phyloP scores from a whole-genome alignment of 2,888 invertebrate species.

The Standfussiana lucernea region DNA sequence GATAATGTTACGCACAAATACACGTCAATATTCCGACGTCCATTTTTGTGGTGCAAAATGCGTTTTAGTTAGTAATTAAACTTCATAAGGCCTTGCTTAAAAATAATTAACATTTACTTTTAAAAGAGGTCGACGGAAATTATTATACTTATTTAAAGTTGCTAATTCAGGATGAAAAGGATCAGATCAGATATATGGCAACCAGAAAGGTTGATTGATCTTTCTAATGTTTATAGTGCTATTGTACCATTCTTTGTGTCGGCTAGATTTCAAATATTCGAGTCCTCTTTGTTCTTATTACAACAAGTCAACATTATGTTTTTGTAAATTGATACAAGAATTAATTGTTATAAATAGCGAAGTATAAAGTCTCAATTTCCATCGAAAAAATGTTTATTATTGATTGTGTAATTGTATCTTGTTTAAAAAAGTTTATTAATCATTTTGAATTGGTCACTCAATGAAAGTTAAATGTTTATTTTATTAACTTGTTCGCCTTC shows the following conservation, averaged over 20 bases:
- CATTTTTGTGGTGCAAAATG: not conserved
- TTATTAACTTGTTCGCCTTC: conserved; percentile 20
- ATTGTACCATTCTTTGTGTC: conserved; percentile 7
- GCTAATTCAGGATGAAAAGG: not conserved
- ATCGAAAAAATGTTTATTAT: conserved; percentile 67
- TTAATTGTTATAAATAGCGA: conserved; percentile 60
- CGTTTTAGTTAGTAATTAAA: not conserved
- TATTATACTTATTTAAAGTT: not conserved
- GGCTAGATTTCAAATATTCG: not conserved
- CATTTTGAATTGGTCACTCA: conserved; percentile 22
- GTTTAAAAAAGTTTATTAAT: conserved; percentile 56
- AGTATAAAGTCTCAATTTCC: conserved; percentile 58
- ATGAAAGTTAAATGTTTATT: conserved; percentile 32
- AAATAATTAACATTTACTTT: not conserved
- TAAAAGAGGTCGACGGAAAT: not conserved
- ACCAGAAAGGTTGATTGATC: not conserved
- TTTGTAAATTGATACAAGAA: conserved; percentile 60
- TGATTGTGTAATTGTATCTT: conserved; percentile 67
- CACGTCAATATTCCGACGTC: not conserved
- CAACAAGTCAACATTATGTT: conserved; percentile 29
- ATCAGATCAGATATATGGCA: not conserved
- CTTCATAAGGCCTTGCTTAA: not conserved
- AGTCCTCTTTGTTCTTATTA: conserved; percentile 5
- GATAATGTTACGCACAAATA: conserved; percentile 24
- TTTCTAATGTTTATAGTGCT: conserved; percentile 5